phyloP scores from a whole-genome alignment of 2,888 invertebrate species.

The Leucania comma region DNA sequence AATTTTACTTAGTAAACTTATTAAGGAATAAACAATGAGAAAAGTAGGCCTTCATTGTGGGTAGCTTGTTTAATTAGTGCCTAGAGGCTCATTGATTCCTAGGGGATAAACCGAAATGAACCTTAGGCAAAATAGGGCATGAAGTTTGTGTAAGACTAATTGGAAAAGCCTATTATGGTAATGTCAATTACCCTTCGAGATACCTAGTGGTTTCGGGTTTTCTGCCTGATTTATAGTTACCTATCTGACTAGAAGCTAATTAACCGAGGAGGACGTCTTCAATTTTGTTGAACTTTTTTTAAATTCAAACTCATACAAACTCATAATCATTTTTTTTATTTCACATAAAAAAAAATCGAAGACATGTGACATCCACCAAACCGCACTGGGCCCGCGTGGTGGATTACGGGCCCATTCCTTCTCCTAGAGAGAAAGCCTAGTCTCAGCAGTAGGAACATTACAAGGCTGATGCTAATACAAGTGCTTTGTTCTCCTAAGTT shows the following conservation, averaged over 20 bases:
- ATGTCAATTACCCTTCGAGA: slow-evolving; percentile 19
- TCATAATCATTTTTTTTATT: too few species aligned
- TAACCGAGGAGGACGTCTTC: neutral
- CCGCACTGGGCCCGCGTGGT: too few species aligned
- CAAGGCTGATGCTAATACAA: too few species aligned
- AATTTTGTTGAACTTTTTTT: too few species aligned
- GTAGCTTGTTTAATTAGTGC: slow-evolving; percentile 13
- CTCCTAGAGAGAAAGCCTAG: too few species aligned
- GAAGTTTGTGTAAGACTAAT: slow-evolving; percentile 20
- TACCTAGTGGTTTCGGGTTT: neutral
- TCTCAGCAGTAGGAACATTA: too few species aligned
- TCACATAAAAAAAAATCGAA: too few species aligned
- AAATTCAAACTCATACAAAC: too few species aligned
- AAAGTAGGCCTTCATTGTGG: slow-evolving; percentile 19
- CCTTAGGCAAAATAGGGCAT: slow-evolving; percentile 5
- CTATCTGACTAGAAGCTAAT: neutral
- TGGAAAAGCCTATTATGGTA: slow-evolving; percentile 25
- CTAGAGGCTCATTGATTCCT: slow-evolving; percentile 21
- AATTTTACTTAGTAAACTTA: slow-evolving; percentile 36
- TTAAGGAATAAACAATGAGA: slow-evolving; percentile 35
- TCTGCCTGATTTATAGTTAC: neutral
- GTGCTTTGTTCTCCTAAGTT: too few species aligned
- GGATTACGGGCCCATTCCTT: too few species aligned
- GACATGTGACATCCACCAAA: too few species aligned
- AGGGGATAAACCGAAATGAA: slow-evolving; percentile 22